These are phyloP conservation scores for Agonopterix heracliana DNA, from an alignment of 2,888 invertebrate species.

Conservation along the genomic window DNA sequence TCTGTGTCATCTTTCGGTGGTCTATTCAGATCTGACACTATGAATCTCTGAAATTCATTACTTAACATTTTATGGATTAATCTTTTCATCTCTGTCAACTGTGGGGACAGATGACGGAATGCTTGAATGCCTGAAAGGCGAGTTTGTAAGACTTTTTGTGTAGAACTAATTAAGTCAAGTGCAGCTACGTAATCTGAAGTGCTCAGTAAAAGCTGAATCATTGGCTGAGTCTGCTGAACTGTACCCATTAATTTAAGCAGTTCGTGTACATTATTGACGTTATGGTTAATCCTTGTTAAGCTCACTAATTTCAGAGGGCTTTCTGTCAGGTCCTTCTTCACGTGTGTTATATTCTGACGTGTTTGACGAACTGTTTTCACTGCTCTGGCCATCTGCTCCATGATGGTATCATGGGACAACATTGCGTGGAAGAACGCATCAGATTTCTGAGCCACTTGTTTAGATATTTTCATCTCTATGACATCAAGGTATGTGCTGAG, in stretches of 20 bases:
- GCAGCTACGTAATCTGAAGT: conserved; percentile 98
- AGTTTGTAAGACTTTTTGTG: conserved; percentile 93
- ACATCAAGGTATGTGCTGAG: conserved; percentile 96
- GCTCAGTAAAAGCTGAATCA: conserved; percentile 94
- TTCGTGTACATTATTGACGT: conserved; percentile 80
- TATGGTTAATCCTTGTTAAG: conserved; percentile 79
- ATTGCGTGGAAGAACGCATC: conserved; percentile 99
- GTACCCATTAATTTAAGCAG: conserved; percentile 94
- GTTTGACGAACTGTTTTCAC: conserved; percentile 84
- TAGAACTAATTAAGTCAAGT: conserved; percentile 95
- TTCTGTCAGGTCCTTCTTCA: conserved; percentile 87
- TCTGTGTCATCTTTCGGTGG: conserved; percentile 77
- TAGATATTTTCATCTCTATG: conserved; percentile 94
- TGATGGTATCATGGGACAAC: conserved; percentile 97
- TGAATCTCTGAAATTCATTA: conserved; percentile 94
- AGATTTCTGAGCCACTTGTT: conserved; percentile 95
- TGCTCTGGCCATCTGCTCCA: conserved; percentile 94
- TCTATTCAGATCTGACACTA: conserved; percentile 93
- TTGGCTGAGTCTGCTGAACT: conserved; percentile 98
- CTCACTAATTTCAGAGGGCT: conserved; percentile 87
- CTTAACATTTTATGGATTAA: conserved; percentile 97
- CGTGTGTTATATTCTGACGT: conserved; percentile 83
- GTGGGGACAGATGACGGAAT: conserved; percentile 96
- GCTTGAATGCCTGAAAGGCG: conserved; percentile 95
- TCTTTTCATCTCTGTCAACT: conserved; percentile 95